Base-by-base conservation (phyloP, 2,797 vertebrate genomes). In the Gastrophryne carolinensis region DNA sequence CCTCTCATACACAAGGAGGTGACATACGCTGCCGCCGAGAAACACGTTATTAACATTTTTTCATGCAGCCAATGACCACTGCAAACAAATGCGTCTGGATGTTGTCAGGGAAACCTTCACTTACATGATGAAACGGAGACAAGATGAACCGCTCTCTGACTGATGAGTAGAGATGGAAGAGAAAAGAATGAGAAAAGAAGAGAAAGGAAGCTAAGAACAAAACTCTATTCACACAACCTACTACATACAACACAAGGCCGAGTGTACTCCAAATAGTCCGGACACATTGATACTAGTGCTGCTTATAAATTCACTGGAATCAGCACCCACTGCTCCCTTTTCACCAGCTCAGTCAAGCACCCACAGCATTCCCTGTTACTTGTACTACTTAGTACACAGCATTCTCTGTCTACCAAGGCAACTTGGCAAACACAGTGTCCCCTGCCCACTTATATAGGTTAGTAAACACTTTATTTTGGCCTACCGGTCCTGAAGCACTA, bases 31-130 rank as follows among this genome's bases (percentile, higher is more conserved):
- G 26, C 21, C 53, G 17, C 23, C n/a, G 19, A 66, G 60, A 13
- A 23, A 44, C 52, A 26, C 37, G 19, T 35, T 24, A 2, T 35
- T 66, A 53, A 41, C 29, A 30, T 24, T 58, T 27, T 19, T 23
- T 27, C 15, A 35, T 62, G 39, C 37, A 47, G 72, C 63, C 34
- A 41, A 39, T 61, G 27, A 54, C 65, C 23, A 61, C 37, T 37
- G 47, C 64, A 49, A 65, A 72, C 53, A 72, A 57, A 60, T 29
- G 24, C n/a, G 50, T 72, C 68, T 32, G n/a, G 2, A 5, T 1
- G 68, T 78, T 60, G 61, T 52, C 75, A 70, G 17, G 17, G 2
- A 17, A n/a, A 70, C 49, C 52, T 75, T 27, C 41, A 50, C 44
- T 44, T 5, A 44, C 21, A 17, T 10, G 27, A 66, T 60, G 21